Evolutionary conservation across 2,888 invertebrate species (phyloP).

Genomic region (Lobophora halterata): DNA sequence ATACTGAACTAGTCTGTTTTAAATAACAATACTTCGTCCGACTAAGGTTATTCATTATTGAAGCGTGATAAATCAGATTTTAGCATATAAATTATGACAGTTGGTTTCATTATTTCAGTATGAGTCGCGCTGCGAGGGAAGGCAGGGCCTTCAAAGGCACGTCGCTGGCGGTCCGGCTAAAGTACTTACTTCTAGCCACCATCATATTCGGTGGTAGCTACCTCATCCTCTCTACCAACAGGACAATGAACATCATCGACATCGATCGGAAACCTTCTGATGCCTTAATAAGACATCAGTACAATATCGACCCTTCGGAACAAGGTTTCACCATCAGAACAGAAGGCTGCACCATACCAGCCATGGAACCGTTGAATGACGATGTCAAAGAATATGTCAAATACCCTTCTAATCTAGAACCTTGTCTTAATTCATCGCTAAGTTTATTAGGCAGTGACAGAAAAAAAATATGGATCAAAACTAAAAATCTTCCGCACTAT

Average conservation of each 20-base stretch:
- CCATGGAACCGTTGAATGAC: constrained; percentile 77
- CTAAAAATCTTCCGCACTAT: constrained; percentile 64
- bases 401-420: constrained; percentile 13
- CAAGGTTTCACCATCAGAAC: constrained; percentile 70
- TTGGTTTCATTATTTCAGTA: constrained; percentile 26
- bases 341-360: constrained; percentile 82
- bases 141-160: constrained; percentile 16
- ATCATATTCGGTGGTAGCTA: constrained; percentile 39
- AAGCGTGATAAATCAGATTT: no score
- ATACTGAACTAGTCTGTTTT: no score
- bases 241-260: constrained; percentile 11
- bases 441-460: constrained; percentile 74
- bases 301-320: constrained; percentile 14
- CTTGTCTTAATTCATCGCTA: constrained; percentile 17
- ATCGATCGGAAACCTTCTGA: constrained; percentile 10
- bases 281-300: constrained; percentile 1
- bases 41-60: no score
- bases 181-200: constrained; percentile 40
- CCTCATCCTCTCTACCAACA: constrained; percentile 32
- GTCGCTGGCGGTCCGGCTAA: constrained; percentile 32
- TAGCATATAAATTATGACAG: no score
- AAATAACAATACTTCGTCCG: no score
- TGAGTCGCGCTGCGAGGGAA: constrained; percentile 17
- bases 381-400: constrained; percentile 50
- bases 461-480: constrained; percentile 73